These are phyloP conservation scores for Stenopsyche tienmushanensis DNA, from an alignment of 1,140 invertebrate species.

Conservation along the genomic window DNA sequence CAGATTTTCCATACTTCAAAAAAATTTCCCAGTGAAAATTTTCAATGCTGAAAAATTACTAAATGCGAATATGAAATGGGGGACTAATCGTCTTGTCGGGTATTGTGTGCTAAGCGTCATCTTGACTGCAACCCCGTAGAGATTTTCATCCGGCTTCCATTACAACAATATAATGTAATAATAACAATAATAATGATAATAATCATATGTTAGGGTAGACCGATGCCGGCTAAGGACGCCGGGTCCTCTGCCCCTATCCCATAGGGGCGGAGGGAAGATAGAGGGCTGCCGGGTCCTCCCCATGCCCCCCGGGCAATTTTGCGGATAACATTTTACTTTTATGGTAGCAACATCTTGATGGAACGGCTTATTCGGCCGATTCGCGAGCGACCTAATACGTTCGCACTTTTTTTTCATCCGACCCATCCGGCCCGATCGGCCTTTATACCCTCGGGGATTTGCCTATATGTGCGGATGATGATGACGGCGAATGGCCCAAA, in stretches of 20 bases:
- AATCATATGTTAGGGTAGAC: background rate
- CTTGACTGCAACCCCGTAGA: too few species aligned
- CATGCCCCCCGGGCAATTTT: slow-evolving; percentile 35
- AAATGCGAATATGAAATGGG: too few species aligned
- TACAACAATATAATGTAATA: slow-evolving; percentile 10
- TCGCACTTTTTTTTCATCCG: slow-evolving; percentile 31
- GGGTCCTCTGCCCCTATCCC: background rate
- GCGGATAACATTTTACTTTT: slow-evolving; percentile 42
- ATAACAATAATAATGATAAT: slow-evolving; percentile 16
- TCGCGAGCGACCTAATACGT: slow-evolving; percentile 35
- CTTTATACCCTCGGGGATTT: background rate
- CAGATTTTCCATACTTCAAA: too few species aligned
- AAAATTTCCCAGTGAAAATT: too few species aligned
- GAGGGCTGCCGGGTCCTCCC: background rate
- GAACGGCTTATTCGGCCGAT: slow-evolving; percentile 39
- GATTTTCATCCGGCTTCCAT: background rate
- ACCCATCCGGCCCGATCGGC: background rate
- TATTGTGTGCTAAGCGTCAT: too few species aligned
- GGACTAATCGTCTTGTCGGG: too few species aligned
- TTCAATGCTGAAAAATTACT: too few species aligned
- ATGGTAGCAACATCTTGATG: slow-evolving; percentile 41
- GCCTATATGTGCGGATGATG: background rate
- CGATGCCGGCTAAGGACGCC: background rate
- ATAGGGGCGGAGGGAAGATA: background rate
- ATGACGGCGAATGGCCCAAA: slow-evolving; percentile 1